Percentiles rank a stretch among this genome's conserved stretches.
Conservation (phyloP, 2,888 invertebrate species). For the Netelia virgata region DNA sequence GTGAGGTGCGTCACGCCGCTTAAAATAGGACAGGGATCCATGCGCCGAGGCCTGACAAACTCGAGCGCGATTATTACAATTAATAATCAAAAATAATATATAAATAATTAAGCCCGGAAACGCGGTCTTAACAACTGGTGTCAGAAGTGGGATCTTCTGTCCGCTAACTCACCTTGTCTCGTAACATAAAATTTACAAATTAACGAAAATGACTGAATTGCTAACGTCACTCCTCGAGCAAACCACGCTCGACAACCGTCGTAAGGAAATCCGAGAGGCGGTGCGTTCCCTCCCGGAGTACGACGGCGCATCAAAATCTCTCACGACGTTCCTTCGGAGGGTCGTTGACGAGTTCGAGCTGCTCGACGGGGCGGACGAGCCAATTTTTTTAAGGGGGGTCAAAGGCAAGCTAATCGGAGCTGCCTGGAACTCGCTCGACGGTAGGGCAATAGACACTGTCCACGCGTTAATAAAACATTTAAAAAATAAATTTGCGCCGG, state of each 20-base stretch:
- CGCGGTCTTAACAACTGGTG: too few species aligned
- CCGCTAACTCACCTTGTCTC: too few species aligned
- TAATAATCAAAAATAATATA: too few species aligned
- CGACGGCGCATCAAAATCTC: not conserved
- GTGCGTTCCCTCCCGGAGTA: not conserved
- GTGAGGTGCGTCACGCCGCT: too few species aligned
- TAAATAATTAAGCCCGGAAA: too few species aligned
- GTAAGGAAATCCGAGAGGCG: too few species aligned
- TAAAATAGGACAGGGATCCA: too few species aligned
- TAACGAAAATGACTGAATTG: not conserved
- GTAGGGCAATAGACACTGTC: not conserved
- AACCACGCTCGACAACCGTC: not conserved
- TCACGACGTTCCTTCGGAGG: not conserved
- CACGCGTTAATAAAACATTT: not conserved
- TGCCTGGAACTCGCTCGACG: not conserved
- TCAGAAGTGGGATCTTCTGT: too few species aligned
- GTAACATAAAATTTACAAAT: too few species aligned
- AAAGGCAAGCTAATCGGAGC: not conserved
- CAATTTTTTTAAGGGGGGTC: not conserved
- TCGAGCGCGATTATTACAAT: too few species aligned
- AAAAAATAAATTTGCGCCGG: too few species aligned
- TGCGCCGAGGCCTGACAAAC: too few species aligned
- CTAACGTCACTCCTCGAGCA: not conserved
- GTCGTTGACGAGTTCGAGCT: not conserved
- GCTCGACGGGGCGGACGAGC: not conserved